Evolutionary conservation across 2,113 vertebrate species (phyloP).

Genomic region (Microcebus tavaratra): DNA sequence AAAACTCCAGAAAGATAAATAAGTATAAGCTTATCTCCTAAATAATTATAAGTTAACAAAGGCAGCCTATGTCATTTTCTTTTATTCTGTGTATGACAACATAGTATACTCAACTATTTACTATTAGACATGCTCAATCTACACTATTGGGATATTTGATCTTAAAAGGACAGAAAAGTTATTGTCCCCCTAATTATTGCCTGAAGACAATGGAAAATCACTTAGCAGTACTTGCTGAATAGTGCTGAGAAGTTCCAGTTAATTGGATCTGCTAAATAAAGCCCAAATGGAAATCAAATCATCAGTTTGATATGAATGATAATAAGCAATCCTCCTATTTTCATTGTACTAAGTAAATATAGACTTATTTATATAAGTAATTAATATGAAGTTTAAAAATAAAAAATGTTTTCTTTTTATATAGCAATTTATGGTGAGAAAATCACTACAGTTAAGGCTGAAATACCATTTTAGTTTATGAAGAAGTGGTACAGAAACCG

Average conservation of each 20-base stretch:
- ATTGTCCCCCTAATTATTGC: background rate
- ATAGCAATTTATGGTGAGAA: slow-evolving; percentile 4
- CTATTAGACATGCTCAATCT: background rate
- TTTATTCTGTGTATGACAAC: background rate
- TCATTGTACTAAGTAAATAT: background rate
- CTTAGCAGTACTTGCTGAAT: slow-evolving; percentile 30
- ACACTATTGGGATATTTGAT: slow-evolving; percentile 34
- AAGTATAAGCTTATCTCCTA: background rate
- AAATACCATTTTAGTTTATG: background rate
- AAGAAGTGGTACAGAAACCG: background rate
- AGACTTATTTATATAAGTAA: background rate
- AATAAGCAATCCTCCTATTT: slow-evolving; percentile 26
- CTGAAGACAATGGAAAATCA: slow-evolving; percentile 35
- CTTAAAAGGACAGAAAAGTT: background rate
- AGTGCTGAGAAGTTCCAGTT: slow-evolving; percentile 33
- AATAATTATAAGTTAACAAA: slow-evolving; percentile 2
- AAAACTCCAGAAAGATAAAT: slow-evolving; percentile 9
- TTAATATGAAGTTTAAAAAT: background rate
- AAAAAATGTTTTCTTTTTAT: background rate
- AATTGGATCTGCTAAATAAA: slow-evolving; percentile 39
- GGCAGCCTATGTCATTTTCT: background rate
- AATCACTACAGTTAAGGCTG: background rate
- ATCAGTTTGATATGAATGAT: background rate
- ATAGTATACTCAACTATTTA: background rate
- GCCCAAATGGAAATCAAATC: slow-evolving; percentile 30